A percentile compares a stretch with the other conserved stretches of the same genome.
Evolutionary conservation across 2,113 vertebrate species (phyloP).

Genomic region (Picathartes gymnocephalus): DNA sequence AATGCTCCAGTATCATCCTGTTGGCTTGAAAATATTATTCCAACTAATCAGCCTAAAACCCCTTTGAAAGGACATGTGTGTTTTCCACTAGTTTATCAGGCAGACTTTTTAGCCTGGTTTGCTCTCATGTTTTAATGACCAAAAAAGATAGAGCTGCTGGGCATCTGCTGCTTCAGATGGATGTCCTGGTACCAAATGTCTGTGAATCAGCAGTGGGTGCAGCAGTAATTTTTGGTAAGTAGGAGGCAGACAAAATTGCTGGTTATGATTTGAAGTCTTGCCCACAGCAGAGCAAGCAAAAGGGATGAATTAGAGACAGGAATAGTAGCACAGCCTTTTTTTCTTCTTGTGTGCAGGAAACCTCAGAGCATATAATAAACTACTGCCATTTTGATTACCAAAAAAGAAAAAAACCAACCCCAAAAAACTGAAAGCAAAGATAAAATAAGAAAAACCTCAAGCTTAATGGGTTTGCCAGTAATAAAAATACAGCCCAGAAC

Average conservation of each 20-base stretch:
- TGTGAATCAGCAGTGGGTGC: conserved; percentile 52
- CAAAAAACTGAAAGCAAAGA: conserved; percentile 13
- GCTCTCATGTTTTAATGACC: neutral
- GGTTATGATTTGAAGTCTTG: conserved; percentile 69
- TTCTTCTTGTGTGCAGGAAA: conserved; percentile 61
- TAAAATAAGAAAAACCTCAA: conserved; percentile 60
- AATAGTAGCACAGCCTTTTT: conserved; percentile 64
- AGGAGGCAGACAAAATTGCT: conserved; percentile 66
- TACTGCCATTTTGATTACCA: conserved; percentile 52
- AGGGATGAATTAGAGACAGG: conserved; percentile 68
- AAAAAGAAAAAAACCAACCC: neutral
- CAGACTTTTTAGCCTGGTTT: neutral
- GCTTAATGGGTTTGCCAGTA: conserved; percentile 39
- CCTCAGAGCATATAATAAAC: conserved; percentile 69
- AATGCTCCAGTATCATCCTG: neutral
- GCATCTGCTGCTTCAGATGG: neutral
- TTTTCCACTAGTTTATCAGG: neutral
- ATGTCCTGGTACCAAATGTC: neutral
- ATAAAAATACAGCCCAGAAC: conserved; percentile 42
- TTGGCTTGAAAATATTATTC: neutral
- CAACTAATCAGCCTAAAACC: neutral
- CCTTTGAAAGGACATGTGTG: neutral
- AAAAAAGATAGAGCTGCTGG: neutral
- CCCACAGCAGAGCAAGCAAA: conserved; percentile 54
- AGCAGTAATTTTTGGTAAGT: conserved; percentile 61